Conservation (phyloP, 2,888 invertebrate genomes). For the Platynereis dumerilii region DNA sequence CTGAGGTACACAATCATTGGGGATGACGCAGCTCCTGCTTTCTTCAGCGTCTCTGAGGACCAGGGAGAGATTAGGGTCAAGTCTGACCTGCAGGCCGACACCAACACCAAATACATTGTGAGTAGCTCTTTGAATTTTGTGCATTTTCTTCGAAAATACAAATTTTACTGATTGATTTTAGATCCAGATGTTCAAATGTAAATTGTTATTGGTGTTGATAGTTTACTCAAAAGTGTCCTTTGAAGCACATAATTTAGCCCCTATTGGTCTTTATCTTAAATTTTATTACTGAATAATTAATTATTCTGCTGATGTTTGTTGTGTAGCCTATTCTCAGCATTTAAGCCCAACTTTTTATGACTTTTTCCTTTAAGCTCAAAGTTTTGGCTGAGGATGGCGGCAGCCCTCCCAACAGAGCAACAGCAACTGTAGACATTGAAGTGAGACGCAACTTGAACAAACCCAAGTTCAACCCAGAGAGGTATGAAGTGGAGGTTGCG, state of each 20-base stretch:
- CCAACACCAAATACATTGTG: conserved; percentile 34
- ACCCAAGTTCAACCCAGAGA: conserved; percentile 32
- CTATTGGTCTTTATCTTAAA: too few species aligned
- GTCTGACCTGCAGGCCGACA: conserved; percentile 35
- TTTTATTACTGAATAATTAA: too few species aligned
- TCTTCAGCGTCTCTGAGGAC: conserved; percentile 40
- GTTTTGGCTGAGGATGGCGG: conserved; percentile 49
- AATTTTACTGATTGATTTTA: neutral
- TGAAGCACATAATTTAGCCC: too few species aligned
- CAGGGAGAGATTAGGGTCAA: conserved; percentile 38
- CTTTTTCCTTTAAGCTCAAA: conserved; percentile 41
- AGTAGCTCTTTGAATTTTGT: conserved; percentile 7
- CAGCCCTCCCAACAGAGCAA: conserved; percentile 37
- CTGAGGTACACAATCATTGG: conserved; percentile 32
- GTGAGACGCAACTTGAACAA: conserved; percentile 36
- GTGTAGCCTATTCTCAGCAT: too few species aligned
- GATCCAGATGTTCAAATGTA: neutral
- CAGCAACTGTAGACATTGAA: conserved; percentile 36
- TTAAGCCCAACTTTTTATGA: too few species aligned
- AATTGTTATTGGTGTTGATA: neutral
- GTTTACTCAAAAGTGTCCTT: too few species aligned
- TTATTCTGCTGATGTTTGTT: too few species aligned
- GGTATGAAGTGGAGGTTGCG: conserved; percentile 32
- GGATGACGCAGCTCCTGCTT: conserved; percentile 37
- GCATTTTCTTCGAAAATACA: too few species aligned